A percentile compares a stretch with the other conserved stretches of the same genome.
Evolutionary conservation across 2,113 vertebrate species (phyloP).

Genomic region (Sialia sialis): DNA sequence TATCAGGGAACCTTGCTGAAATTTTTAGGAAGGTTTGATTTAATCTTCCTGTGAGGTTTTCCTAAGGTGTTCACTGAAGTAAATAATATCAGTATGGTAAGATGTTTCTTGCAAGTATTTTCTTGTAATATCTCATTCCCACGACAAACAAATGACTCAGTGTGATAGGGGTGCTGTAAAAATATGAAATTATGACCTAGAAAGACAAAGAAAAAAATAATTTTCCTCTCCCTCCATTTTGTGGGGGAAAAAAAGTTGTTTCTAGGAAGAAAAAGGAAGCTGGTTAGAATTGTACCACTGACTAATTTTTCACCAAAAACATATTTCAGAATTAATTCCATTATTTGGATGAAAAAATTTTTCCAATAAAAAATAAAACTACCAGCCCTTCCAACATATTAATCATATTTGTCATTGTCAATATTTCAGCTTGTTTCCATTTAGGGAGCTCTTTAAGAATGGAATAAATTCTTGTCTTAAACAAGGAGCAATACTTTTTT

Average conservation of each 20-base stretch:
- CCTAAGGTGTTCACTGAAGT: neutral
- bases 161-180: neutral
- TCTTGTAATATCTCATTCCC: neutral
- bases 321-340: neutral
- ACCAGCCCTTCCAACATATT: neutral
- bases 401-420: neutral
- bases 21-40: neutral
- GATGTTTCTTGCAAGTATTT: neutral
- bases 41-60: neutral
- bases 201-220: neutral
- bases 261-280: neutral
- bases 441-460: neutral
- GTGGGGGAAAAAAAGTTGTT: rapidly evolving
- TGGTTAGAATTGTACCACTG: neutral
- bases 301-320: neutral
- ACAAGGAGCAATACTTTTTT: neutral
- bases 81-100: neutral
- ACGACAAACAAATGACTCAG: neutral
- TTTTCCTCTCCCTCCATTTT: neutral
- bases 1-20: neutral
- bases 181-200: neutral
- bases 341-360: neutral
- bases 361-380: neutral
- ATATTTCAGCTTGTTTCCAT: neutral
- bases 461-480: neutral